Evolutionary conservation across 2,888 invertebrate species (phyloP).

Genomic region (Macropis europaea): DNA sequence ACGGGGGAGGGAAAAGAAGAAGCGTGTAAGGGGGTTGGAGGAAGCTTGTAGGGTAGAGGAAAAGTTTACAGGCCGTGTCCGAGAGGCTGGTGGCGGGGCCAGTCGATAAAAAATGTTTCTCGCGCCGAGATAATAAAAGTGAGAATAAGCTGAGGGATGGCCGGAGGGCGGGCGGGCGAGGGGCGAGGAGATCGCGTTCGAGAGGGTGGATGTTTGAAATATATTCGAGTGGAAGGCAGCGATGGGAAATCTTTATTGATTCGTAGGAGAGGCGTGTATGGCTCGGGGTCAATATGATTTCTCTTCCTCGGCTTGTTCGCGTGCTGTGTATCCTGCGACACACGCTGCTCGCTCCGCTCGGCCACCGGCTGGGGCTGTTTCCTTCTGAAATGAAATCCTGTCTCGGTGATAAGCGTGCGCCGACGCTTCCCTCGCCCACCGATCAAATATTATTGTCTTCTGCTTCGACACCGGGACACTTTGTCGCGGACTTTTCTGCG

Average conservation of each 20-base stretch:
- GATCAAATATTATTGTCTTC: constrained; percentile 36
- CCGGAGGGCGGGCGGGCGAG: neutral
- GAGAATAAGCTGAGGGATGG: constrained; percentile 68
- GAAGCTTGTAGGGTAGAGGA: constrained; percentile 40
- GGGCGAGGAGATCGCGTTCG: constrained; percentile 33
- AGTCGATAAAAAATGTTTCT: constrained; percentile 76
- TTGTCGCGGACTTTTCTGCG: neutral
- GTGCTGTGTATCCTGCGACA: constrained; percentile 10
- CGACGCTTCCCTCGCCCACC: neutral
- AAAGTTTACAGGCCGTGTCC: constrained; percentile 74
- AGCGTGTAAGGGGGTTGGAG: constrained; percentile 6
- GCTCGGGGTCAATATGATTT: constrained; percentile 75
- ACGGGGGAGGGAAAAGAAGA: constrained; percentile 26
- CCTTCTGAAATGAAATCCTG: constrained; percentile 35
- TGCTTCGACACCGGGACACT: neutral
- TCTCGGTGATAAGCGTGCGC: constrained; percentile 15
- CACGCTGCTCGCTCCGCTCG: neutral
- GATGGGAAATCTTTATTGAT: constrained; percentile 78
- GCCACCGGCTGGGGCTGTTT: constrained; percentile 2
- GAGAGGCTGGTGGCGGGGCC: constrained; percentile 59
- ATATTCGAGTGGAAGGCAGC: constrained; percentile 68
- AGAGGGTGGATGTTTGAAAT: constrained; percentile 74
- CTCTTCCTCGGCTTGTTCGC: constrained; percentile 46
- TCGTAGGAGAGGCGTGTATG: constrained; percentile 70
- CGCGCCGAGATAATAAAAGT: constrained; percentile 75